These are phyloP conservation scores for Tortricodes alternella DNA, from an alignment of 2,888 invertebrate genomes.

Conservation along the genomic window DNA sequence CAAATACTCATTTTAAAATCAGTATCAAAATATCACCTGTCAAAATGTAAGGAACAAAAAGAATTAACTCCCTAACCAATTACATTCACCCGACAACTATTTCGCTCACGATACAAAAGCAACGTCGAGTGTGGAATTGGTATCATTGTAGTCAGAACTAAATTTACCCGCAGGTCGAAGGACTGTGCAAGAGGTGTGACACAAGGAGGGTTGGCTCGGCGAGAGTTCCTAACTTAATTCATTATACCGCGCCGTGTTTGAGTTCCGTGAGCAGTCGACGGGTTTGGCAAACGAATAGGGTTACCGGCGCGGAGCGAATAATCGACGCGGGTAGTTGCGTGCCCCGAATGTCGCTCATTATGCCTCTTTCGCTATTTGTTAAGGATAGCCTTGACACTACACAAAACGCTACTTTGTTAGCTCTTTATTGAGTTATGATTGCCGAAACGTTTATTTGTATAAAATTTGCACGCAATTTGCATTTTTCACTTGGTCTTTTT, in stretches of 20 bases:
- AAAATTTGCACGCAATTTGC: background rate
- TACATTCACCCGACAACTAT: slow-evolving; percentile 9
- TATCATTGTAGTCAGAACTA: slow-evolving; percentile 28
- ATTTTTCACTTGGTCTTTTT: no score
- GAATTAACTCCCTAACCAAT: background rate
- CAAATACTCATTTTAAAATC: no score
- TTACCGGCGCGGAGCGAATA: slow-evolving; percentile 4
- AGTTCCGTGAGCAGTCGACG: slow-evolving; percentile 62
- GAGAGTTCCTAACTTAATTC: slow-evolving; percentile 78
- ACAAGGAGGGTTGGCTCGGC: slow-evolving; percentile 54
- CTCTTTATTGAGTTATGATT: background rate
- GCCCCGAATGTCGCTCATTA: background rate
- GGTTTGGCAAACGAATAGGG: slow-evolving; percentile 39
- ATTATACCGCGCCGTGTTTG: slow-evolving; percentile 75
- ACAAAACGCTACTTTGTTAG: background rate
- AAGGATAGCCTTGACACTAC: background rate
- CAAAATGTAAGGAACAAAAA: background rate
- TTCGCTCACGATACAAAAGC: slow-evolving; percentile 21
- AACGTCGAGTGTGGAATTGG: slow-evolving; percentile 22
- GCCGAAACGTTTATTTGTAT: background rate
- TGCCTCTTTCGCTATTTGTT: background rate
- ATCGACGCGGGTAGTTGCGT: background rate
- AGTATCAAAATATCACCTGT: no score
- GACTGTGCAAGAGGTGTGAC: slow-evolving; percentile 58
- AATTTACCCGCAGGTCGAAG: slow-evolving; percentile 37